Evolutionary conservation across 2,797 vertebrate species (phyloP), one percentile per base, ranked within the genome.

Genomic region (Coilia nasus): DNA sequence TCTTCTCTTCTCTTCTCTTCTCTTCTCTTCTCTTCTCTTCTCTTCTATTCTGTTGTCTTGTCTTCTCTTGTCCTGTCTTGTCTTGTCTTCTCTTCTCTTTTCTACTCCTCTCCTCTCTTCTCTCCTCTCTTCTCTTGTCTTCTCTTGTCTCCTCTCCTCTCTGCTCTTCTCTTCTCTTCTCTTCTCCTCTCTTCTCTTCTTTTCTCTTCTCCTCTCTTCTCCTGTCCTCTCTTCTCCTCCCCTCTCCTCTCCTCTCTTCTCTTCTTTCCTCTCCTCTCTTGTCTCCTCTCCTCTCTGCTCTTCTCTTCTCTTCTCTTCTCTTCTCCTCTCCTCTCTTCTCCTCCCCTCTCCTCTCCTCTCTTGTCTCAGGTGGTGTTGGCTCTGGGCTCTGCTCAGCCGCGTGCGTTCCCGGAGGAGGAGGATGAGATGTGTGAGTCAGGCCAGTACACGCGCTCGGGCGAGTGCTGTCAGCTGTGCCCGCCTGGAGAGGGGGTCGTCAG

Each of bases 391-490:
- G 94, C 94, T 91, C 93, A 92, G 21, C 87, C 95, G 35, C 91
- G 93, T 88, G 90, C 92, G 19, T 90, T 94, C 88, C 88, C 84
- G 86, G 92, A 95, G 82, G 92, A 95, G 0, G 83, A 88, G 86
- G 92, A 95, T 81, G 92, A 95, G 0, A 83, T 88, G 17, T 99
- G 98, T 11, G 85, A 88, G 15, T 95, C 96, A 0, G 89, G 87
- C 80, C 88, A 93, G 86, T 97, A 94, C 94, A 97, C 97, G 0
- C 14, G 19, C 0, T 85, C 85, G 0, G 97, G 97, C 0, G 96
- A 98, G 80, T 99, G 98, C 94, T 99, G 98, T 90, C 88, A 86
- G 86, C 87, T 95, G 88, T 99, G 98, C 90, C 96, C 96, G 87
- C 94, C 97, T 35, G 98, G 98, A 0, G 98, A 99, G 85, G 98